Evolutionary conservation across 2,888 invertebrate genomes (phyloP).

Genomic region (Eristalis intricaria): DNA sequence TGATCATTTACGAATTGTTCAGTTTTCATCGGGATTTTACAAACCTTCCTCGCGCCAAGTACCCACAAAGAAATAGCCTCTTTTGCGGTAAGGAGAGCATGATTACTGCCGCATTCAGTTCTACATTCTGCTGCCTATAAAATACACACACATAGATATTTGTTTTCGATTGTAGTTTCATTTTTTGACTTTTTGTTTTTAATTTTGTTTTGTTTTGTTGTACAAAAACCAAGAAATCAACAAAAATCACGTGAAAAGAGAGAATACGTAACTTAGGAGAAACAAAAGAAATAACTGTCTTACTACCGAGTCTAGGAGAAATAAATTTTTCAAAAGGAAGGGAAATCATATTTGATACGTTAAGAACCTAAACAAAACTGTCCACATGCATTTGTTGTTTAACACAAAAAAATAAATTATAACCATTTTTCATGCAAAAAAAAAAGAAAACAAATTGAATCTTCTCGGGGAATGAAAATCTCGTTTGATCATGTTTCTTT

Average conservation of each 20-base stretch:
- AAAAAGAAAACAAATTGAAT: constrained; percentile 18
- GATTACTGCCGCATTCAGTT: constrained; percentile 84
- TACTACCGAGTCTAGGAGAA: constrained; percentile 52
- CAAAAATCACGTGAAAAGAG: neutral
- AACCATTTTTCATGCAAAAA: constrained; percentile 42
- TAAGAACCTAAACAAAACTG: constrained; percentile 30
- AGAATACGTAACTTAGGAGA: constrained; percentile 2
- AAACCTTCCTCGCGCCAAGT: constrained; percentile 95
- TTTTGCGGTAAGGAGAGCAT: constrained; percentile 94
- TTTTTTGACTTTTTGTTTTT: constrained; percentile 16
- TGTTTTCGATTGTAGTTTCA: constrained; percentile 52
- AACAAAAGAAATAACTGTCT: neutral
- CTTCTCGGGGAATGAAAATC: constrained; percentile 5
- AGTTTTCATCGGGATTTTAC: constrained; percentile 75
- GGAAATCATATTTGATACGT: neutral
- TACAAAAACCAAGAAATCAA: constrained; percentile 40
- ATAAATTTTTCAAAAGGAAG: constrained; percentile 2
- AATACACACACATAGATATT: constrained; percentile 74
- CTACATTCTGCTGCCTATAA: constrained; percentile 82
- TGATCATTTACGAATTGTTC: constrained; percentile 18
- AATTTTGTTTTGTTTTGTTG: constrained; percentile 41
- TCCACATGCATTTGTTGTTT: constrained; percentile 39
- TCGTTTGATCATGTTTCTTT: constrained; percentile 25
- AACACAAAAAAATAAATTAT: neutral
- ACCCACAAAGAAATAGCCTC: constrained; percentile 97